Evolutionary conservation across 2,113 vertebrate species (phyloP).

Genomic region (Ascaphus truei): DNA sequence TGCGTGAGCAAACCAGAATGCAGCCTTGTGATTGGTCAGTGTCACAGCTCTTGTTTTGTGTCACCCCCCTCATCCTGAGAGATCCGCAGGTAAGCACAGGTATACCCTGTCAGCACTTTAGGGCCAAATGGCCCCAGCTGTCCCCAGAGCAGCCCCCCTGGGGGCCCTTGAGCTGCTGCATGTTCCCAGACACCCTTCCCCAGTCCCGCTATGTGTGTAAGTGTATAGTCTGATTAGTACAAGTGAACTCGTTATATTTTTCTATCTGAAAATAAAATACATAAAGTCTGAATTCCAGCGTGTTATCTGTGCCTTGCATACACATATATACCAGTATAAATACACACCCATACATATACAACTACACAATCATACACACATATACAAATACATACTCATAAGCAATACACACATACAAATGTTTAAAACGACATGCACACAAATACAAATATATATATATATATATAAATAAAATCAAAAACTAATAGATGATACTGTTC

Average conservation of each 20-base stretch:
- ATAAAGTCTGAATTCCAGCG: neutral
- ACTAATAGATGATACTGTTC: too few relatives aligned
- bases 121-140: neutral
- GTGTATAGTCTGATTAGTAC: conserved; percentile 40
- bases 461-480: too few relatives aligned
- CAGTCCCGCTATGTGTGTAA: conserved; percentile 44
- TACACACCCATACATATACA: too few relatives aligned
- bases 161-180: conserved; percentile 10
- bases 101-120: conserved; percentile 10
- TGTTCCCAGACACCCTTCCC: neutral
- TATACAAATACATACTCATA: too few relatives aligned
- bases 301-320: neutral
- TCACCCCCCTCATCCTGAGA: neutral
- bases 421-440: too few relatives aligned
- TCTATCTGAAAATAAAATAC: conserved; percentile 54
- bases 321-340: too few relatives aligned
- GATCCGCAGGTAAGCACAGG: neutral
- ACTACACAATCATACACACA: too few relatives aligned
- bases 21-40: neutral
- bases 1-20: neutral
- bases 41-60: neutral
- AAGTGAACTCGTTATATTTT: conserved; percentile 50
- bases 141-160: neutral
- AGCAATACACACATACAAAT: too few relatives aligned
- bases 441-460: too few relatives aligned